Evolutionary conservation across 2,888 invertebrate genomes (phyloP).

Genomic region (Smittia sp.): DNA sequence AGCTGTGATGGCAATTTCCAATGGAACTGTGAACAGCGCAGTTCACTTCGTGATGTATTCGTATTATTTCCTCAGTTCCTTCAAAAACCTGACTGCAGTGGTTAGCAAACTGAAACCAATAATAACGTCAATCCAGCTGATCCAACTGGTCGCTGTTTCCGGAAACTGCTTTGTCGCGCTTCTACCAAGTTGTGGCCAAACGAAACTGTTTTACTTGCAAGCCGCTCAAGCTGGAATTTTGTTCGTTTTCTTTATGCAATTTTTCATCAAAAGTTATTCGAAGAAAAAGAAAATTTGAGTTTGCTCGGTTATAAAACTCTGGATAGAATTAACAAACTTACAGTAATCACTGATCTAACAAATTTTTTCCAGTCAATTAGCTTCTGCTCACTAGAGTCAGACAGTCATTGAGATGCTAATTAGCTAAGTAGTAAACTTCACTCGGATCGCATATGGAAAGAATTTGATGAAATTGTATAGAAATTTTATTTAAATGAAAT

Average conservation of each 20-base stretch:
- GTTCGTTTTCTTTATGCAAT: conserved; percentile 1
- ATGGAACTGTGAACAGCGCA: not conserved
- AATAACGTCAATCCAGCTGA: conserved; percentile 1
- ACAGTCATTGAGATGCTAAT: too few relatives aligned
- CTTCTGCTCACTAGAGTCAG: too few relatives aligned
- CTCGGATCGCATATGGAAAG: too few relatives aligned
- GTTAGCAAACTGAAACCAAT: not conserved
- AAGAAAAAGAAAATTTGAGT: not conserved
- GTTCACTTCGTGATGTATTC: conserved; percentile 22
- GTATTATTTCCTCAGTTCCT: conserved; percentile 26
- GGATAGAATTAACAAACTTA: too few relatives aligned
- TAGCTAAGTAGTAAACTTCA: too few relatives aligned
- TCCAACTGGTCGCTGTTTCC: not conserved
- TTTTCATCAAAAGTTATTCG: not conserved
- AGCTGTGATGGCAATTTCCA: conserved; percentile 9
- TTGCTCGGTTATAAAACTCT: too few relatives aligned
- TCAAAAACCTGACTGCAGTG: not conserved
- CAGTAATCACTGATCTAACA: too few relatives aligned
- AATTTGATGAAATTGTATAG: too few relatives aligned
- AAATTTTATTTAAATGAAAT: too few relatives aligned
- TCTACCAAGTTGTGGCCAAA: not conserved
- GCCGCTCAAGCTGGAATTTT: not conserved
- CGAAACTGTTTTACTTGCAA: not conserved
- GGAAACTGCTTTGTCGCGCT: not conserved
- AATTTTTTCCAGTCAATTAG: too few relatives aligned